phyloP scores from a whole-genome alignment of 2,113 vertebrate species.

The Saguinus midas region DNA sequence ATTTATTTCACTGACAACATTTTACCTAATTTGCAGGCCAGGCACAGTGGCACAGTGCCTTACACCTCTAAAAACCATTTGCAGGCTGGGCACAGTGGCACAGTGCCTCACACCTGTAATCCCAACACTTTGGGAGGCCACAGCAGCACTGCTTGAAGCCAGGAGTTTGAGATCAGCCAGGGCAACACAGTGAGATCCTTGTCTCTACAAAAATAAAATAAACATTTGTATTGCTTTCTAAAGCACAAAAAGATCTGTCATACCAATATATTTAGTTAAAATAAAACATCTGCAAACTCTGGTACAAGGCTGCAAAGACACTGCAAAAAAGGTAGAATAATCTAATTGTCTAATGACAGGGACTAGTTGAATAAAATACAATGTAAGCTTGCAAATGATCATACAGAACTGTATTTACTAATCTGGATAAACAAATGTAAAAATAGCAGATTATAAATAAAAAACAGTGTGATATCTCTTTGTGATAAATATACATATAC shows the following conservation, averaged over 20 bases:
- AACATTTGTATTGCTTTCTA: background rate
- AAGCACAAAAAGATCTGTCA: constrained; percentile 19
- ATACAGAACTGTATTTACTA: constrained; percentile 1
- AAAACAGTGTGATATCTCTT: background rate
- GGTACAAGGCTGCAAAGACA: background rate
- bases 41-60: no score
- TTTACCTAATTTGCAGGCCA: background rate
- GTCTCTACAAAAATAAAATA: no score
- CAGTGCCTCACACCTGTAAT: no score
- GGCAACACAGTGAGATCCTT: no score
- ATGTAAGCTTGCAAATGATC: constrained; percentile 30
- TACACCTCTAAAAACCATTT: no score
- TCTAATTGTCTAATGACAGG: background rate
- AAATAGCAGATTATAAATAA: constrained; percentile 47
- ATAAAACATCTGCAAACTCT: constrained; percentile 38
- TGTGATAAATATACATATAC: constrained; percentile 10
- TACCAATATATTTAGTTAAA: constrained; percentile 38
- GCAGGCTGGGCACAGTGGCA: no score
- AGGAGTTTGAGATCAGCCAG: no score
- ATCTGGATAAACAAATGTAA: background rate
- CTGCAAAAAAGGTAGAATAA: no score
- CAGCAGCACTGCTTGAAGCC: no score
- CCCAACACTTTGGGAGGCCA: no score
- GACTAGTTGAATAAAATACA: constrained; percentile 12
- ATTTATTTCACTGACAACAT: constrained; percentile 37